Conservation (phyloP, 2,113 vertebrate species). For the Halcyon senegalensis region DNA sequence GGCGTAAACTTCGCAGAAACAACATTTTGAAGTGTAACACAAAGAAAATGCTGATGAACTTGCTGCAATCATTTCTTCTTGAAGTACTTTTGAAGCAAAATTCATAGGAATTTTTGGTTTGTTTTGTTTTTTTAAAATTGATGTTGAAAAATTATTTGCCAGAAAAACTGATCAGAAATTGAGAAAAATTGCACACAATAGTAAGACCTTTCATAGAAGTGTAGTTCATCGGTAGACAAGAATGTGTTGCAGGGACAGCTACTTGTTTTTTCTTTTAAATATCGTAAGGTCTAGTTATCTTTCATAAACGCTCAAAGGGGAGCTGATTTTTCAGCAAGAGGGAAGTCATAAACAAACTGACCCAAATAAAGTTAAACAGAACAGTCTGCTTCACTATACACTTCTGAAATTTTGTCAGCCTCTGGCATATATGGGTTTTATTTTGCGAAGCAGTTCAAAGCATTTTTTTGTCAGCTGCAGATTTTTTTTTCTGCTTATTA, state of each 20-base stretch:
- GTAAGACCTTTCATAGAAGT: not conserved
- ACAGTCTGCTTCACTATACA: not conserved
- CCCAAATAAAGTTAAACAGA: not conserved
- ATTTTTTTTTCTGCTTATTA: not conserved
- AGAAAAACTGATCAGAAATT: not conserved
- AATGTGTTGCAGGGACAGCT: not conserved
- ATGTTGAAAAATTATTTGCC: not conserved
- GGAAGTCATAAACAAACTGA: not conserved
- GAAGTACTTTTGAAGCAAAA: not conserved
- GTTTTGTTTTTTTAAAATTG: not conserved
- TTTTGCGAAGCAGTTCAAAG: not conserved
- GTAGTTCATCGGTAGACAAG: not conserved
- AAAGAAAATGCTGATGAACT: not conserved
- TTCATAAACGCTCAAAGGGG: not conserved
- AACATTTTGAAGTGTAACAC: not conserved
- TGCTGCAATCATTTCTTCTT: not conserved
- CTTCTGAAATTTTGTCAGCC: not conserved
- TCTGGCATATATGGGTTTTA: not conserved
- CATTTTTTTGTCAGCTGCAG: constrained; percentile 1
- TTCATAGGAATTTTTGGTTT: not conserved
- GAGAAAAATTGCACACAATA: not conserved
- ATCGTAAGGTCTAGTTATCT: not conserved
- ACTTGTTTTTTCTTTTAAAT: not conserved
- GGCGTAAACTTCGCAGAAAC: not conserved
- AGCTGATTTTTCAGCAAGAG: not conserved